A percentile compares a stretch with the other conserved stretches of the same genome.
phyloP scores from a whole-genome alignment of 1,140 invertebrate genomes.

The Aradophagus sp. region DNA sequence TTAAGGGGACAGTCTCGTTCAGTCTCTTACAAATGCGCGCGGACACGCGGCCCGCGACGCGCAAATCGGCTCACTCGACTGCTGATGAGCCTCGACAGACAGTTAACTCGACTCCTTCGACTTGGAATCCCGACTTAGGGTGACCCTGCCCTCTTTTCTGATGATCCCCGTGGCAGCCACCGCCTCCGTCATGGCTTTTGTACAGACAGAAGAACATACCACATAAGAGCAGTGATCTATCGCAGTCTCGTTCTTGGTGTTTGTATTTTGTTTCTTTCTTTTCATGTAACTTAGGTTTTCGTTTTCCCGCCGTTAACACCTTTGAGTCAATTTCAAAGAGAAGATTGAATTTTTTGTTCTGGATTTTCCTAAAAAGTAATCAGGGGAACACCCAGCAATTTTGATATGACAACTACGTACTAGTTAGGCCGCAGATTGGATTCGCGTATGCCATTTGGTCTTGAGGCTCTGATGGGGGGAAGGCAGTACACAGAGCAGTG shows the following conservation, averaged over 20 bases:
- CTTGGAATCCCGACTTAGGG: constrained; percentile 64
- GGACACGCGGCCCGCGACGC: constrained; percentile 42
- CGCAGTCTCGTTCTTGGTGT: no score
- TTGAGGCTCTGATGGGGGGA: constrained; percentile 14
- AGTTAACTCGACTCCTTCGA: constrained; percentile 65
- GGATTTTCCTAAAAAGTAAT: constrained; percentile 12
- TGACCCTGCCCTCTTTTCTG: constrained; percentile 70
- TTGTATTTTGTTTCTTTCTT: constrained; percentile 20
- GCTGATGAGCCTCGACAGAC: constrained; percentile 45
- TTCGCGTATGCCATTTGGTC: constrained; percentile 40
- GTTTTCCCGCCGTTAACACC: not conserved
- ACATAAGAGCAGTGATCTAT: constrained; percentile 65
- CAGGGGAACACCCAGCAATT: constrained; percentile 33
- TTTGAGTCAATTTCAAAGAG: not conserved
- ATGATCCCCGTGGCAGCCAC: constrained; percentile 74
- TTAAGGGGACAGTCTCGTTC: constrained; percentile 62
- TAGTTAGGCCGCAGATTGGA: constrained; percentile 46
- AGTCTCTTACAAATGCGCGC: constrained; percentile 59
- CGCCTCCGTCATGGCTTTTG: constrained; percentile 69
- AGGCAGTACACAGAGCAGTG: constrained; percentile 18
- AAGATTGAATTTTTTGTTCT: not conserved
- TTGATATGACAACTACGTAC: constrained; percentile 28
- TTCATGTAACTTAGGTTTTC: constrained; percentile 6
- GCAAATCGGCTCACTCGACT: constrained; percentile 46
- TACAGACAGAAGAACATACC: constrained; percentile 68